A percentile compares a stretch with the other conserved stretches of the same genome.
Conservation (phyloP, 2,113 vertebrate genomes). For the Pluvianellus socialis region DNA sequence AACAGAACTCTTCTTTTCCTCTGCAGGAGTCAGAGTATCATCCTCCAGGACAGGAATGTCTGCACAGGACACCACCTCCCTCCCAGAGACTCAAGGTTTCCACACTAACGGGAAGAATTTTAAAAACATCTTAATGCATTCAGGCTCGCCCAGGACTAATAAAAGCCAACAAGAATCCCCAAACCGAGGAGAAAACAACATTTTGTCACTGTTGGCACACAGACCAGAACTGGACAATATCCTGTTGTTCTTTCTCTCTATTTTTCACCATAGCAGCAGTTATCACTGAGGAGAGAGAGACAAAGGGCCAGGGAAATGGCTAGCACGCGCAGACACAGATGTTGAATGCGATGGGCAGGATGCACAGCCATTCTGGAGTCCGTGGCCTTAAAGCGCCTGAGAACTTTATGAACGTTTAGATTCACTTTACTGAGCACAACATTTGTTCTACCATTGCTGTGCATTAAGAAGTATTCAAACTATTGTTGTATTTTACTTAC, state of each 20-base stretch:
- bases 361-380: background rate
- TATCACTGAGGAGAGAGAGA: background rate
- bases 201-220: constrained; percentile 59
- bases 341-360: background rate
- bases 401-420: background rate
- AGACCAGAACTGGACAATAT: constrained; percentile 25
- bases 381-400: background rate
- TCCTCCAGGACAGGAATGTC: background rate
- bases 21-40: background rate
- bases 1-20: constrained; percentile 14
- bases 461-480: background rate
- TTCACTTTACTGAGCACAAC: background rate
- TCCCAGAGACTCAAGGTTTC: background rate
- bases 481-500: background rate
- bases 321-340: constrained; percentile 35
- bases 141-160: background rate
- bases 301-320: constrained; percentile 58
- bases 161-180: background rate
- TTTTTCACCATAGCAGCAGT: constrained; percentile 58
- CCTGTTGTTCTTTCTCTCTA: constrained; percentile 60
- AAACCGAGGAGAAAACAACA: constrained; percentile 6
- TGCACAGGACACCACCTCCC: background rate
- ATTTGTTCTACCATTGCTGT: background rate
- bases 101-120: background rate
- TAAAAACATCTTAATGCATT: background rate